Conservation (phyloP, 2,113 vertebrate genomes). For the Tamias sibiricus region DNA sequence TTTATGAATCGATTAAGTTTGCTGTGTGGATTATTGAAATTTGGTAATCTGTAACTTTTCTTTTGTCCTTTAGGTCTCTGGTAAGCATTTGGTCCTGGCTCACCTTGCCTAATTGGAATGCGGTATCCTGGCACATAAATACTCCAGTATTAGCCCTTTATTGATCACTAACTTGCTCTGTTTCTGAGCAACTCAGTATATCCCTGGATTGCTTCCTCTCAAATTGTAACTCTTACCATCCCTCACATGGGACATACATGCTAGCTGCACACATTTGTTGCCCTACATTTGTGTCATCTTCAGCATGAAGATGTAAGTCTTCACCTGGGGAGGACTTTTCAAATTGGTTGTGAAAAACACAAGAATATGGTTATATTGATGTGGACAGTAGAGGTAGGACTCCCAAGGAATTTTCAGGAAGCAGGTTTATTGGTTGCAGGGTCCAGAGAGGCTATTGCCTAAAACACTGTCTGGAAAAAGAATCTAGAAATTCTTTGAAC, state of each 20-base stretch:
- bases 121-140: neutral
- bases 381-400: too few species aligned
- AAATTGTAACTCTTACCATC: neutral
- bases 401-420: too few species aligned
- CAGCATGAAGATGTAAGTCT: neutral
- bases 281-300: neutral
- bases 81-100: neutral
- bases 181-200: neutral
- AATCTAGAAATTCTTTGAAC: too few species aligned
- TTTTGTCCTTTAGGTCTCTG: neutral
- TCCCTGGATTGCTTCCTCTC: neutral
- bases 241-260: neutral
- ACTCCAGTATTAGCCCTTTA: neutral
- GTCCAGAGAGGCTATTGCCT: too few species aligned
- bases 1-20: neutral
- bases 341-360: neutral
- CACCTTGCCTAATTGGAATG: neutral
- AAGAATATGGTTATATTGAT: neutral
- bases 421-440: too few species aligned
- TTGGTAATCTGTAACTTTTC: neutral
- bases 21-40: neutral
- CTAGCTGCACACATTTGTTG: neutral
- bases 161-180: neutral
- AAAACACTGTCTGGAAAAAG: too few species aligned
- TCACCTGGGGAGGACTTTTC: neutral